Evolutionary conservation across 2,888 invertebrate species (phyloP).

Genomic region (Teinopalpus imperialis): DNA sequence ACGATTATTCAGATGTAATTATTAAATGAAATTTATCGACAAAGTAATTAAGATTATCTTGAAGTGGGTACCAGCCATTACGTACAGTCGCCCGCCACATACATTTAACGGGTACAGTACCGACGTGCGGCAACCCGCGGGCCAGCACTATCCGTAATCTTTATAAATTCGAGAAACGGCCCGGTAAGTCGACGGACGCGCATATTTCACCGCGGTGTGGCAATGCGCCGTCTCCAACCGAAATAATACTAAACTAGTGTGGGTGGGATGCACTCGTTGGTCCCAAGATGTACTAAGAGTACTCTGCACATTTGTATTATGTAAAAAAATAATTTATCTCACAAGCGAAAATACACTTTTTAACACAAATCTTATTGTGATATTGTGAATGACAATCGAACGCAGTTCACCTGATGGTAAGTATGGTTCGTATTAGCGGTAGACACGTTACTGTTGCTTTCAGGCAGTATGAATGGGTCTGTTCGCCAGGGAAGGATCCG

Average conservation of each 20-base stretch:
- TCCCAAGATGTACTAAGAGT: conserved; percentile 5
- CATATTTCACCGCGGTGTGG: conserved; percentile 63
- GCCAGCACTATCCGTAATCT: conserved; percentile 39
- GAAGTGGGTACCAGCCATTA: neutral
- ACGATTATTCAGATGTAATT: neutral
- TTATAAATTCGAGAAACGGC: conserved; percentile 44
- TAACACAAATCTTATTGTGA: too few species aligned
- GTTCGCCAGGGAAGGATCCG: too few species aligned
- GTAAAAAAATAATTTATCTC: too few species aligned
- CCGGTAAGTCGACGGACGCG: conserved; percentile 40
- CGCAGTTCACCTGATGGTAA: too few species aligned
- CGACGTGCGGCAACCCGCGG: conserved; percentile 22
- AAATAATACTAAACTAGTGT: conserved; percentile 61
- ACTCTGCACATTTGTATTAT: conserved; percentile 2
- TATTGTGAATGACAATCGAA: too few species aligned
- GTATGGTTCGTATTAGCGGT: too few species aligned
- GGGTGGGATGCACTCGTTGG: conserved; percentile 64
- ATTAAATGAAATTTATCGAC: too few species aligned
- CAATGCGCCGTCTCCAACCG: conserved; percentile 55
- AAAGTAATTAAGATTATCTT: neutral
- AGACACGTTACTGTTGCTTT: too few species aligned
- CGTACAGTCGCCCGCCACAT: too few species aligned
- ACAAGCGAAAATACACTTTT: too few species aligned
- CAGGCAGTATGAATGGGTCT: too few species aligned
- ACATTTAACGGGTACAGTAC: too few species aligned